A percentile compares a stretch with the other conserved stretches of the same genome.
Conservation (phyloP, 2,888 invertebrate species). For the Agapostemon virescens region DNA sequence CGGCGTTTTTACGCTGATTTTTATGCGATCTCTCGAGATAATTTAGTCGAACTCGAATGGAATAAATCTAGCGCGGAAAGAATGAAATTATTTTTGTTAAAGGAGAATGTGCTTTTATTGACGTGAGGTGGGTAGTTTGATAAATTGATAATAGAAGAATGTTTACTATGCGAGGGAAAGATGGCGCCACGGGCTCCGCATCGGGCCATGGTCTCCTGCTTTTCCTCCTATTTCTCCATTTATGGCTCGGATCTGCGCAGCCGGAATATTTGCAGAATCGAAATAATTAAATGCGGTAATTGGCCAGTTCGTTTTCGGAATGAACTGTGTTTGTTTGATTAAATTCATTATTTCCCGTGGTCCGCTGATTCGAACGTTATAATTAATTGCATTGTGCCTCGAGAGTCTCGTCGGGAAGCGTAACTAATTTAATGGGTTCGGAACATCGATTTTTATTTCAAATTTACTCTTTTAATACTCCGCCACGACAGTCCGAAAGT, state of each 20-base stretch:
- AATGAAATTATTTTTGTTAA: neutral
- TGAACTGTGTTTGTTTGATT: too few relatives aligned
- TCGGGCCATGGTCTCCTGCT: slow-evolving; percentile 1
- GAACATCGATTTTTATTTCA: neutral
- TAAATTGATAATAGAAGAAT: slow-evolving; percentile 48
- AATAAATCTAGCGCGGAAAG: neutral
- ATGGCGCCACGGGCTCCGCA: slow-evolving; percentile 55
- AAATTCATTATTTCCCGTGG: neutral
- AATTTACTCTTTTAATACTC: neutral
- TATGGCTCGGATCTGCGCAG: neutral
- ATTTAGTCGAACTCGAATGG: neutral
- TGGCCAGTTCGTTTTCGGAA: neutral
- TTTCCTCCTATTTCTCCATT: neutral
- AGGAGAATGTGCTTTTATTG: neutral
- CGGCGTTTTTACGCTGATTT: neutral
- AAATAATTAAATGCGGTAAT: neutral
- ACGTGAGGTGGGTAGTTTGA: slow-evolving; percentile 9
- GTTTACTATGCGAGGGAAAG: slow-evolving; percentile 54
- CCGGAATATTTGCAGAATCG: neutral
- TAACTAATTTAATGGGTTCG: neutral
- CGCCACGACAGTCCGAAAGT: neutral
- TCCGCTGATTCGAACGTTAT: neutral
- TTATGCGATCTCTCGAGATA: neutral
- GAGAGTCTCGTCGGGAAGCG: neutral
- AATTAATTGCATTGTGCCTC: slow-evolving; percentile 17